A percentile compares a stretch with the other conserved stretches of the same genome.
Evolutionary conservation across 2,113 vertebrate genomes (phyloP).

Genomic region (Cinclus mexicanus): DNA sequence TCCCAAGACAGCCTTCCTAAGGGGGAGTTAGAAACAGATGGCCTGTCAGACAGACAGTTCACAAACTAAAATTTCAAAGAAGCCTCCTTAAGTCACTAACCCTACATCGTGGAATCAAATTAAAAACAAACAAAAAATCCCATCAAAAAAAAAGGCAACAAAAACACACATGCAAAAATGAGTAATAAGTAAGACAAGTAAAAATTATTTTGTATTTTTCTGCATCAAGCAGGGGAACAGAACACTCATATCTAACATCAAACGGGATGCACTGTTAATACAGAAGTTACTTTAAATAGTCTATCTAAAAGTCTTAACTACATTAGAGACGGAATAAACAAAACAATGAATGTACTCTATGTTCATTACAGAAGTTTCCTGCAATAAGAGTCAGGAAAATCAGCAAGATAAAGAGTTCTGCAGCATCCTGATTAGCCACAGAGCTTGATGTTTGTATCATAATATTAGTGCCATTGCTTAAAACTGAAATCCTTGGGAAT

Average conservation of each 20-base stretch:
- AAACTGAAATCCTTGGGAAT: background rate
- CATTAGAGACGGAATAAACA: background rate
- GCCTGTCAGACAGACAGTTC: slow-evolving; percentile 9
- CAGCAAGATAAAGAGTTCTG: background rate
- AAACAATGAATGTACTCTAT: background rate
- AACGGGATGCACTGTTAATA: background rate
- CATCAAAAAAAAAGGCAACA: background rate
- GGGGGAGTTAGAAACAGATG: slow-evolving; percentile 21
- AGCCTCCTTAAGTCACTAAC: background rate
- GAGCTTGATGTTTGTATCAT: background rate
- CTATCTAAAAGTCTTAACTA: background rate
- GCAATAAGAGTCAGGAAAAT: background rate
- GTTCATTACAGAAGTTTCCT: background rate
- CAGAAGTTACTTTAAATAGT: background rate
- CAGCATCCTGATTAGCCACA: background rate
- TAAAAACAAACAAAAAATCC: background rate
- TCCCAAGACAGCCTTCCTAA: background rate
- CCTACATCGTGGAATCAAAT: slow-evolving; percentile 7
- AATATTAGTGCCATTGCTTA: background rate
- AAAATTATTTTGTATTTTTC: background rate
- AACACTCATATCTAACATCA: background rate
- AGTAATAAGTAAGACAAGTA: background rate
- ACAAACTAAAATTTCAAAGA: background rate
- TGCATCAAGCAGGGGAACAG: background rate
- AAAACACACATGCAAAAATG: background rate